phyloP scores from a whole-genome alignment of 2,113 vertebrate species.

The Turdus rufiventris region DNA sequence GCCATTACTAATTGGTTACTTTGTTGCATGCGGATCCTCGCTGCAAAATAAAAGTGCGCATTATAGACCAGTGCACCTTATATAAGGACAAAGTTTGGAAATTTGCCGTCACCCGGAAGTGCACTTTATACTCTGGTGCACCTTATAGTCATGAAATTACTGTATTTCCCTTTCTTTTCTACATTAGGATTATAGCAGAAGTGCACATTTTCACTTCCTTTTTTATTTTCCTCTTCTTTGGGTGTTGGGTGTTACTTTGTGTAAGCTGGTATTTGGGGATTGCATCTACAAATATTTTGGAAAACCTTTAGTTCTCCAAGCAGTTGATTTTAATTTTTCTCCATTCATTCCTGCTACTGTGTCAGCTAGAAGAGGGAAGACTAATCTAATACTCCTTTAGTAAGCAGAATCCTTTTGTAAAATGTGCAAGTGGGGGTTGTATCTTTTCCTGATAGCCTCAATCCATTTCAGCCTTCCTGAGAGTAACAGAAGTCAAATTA shows the following conservation, averaged over 20 bases:
- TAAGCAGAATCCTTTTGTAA: background rate
- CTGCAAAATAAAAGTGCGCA: too few relatives aligned
- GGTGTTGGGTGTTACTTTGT: background rate
- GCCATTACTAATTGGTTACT: too few relatives aligned
- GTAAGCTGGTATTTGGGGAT: accelerated
- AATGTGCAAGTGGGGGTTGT: accelerated
- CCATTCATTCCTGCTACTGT: background rate
- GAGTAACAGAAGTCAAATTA: background rate
- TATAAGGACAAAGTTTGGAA: too few relatives aligned
- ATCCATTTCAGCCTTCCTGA: background rate
- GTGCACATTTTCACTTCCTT: background rate
- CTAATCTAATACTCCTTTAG: background rate
- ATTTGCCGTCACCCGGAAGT: too few relatives aligned
- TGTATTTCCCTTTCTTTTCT: background rate
- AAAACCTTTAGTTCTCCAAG: accelerated
- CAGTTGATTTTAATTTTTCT: background rate
- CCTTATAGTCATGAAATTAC: too few relatives aligned
- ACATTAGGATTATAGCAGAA: background rate
- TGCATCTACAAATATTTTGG: background rate
- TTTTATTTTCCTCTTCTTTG: background rate
- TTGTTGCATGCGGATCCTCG: too few relatives aligned
- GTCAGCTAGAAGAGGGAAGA: background rate
- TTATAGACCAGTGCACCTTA: too few relatives aligned
- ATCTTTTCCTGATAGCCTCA: background rate
- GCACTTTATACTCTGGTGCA: too few relatives aligned